phyloP scores from a whole-genome alignment of 2,888 invertebrate species.

The Neria commutata region DNA sequence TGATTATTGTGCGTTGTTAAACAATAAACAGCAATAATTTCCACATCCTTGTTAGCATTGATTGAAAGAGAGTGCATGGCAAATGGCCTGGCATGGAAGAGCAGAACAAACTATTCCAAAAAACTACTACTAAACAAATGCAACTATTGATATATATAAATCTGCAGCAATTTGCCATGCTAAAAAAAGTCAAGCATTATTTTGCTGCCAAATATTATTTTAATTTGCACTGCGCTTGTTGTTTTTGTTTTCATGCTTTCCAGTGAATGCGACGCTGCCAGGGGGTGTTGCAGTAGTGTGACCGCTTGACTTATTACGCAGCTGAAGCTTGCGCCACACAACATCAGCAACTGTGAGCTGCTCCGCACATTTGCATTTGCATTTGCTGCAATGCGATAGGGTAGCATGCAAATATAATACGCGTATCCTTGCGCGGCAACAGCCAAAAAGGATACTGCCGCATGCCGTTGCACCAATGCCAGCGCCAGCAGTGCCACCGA shows the following conservation, averaged over 20 bases:
- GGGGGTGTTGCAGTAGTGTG: background rate
- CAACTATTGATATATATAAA: background rate
- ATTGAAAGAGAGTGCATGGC: constrained; percentile 34
- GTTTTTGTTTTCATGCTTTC: background rate
- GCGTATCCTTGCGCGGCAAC: no score
- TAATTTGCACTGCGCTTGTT: no score
- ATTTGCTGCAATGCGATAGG: background rate
- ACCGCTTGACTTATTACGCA: no score
- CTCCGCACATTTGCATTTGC: background rate
- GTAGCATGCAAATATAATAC: no score
- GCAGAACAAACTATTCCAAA: no score
- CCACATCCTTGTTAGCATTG: constrained; percentile 54
- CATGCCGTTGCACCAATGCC: no score
- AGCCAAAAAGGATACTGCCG: no score
- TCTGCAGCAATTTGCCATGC: background rate
- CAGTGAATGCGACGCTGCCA: background rate
- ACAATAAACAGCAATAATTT: constrained; percentile 55
- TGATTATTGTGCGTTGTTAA: constrained; percentile 57
- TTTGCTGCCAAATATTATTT: no score
- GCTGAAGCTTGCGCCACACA: no score
- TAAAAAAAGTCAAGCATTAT: background rate
- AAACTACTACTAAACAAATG: background rate
- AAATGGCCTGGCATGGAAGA: no score
- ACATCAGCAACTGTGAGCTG: background rate
- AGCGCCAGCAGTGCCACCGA: no score